Conservation (phyloP, 2,888 invertebrate genomes). For the Athripsodes cinereus region DNA sequence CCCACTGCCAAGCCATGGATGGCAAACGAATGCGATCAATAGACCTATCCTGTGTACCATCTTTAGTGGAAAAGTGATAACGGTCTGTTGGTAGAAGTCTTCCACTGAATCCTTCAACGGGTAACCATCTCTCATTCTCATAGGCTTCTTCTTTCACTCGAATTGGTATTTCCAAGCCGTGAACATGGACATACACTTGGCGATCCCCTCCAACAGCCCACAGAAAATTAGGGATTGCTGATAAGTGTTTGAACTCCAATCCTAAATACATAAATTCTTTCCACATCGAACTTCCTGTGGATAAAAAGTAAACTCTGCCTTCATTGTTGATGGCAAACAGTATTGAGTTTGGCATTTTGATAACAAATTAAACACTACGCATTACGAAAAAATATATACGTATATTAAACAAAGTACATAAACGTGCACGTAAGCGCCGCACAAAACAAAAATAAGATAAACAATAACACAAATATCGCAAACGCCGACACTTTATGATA, state of each 20-base stretch:
- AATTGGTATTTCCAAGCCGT: conserved; percentile 85
- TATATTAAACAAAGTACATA: no score
- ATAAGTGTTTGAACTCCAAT: conserved; percentile 82
- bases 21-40: conserved; percentile 80
- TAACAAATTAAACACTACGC: conserved; percentile 22
- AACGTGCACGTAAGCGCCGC: no score
- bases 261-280: conserved; percentile 80
- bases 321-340: conserved; percentile 83
- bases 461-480: no score
- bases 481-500: no score
- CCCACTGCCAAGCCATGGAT: conserved; percentile 96
- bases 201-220: conserved; percentile 94
- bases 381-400: no score
- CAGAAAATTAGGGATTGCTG: conserved; percentile 76
- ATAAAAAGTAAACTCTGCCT: conserved; percentile 79
- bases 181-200: conserved; percentile 87
- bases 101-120: conserved; percentile 80
- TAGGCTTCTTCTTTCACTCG: conserved; percentile 84
- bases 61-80: conserved; percentile 76
- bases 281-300: conserved; percentile 78
- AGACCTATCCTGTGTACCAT: conserved; percentile 72
- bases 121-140: conserved; percentile 93
- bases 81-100: conserved; percentile 83
- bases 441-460: no score
- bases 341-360: conserved; percentile 64